Evolutionary conservation across 53 echinoderm and acorn worm species (phyloP), one percentile per base, ranked within the genome.

Genomic region (Echinarachnius parma): DNA sequence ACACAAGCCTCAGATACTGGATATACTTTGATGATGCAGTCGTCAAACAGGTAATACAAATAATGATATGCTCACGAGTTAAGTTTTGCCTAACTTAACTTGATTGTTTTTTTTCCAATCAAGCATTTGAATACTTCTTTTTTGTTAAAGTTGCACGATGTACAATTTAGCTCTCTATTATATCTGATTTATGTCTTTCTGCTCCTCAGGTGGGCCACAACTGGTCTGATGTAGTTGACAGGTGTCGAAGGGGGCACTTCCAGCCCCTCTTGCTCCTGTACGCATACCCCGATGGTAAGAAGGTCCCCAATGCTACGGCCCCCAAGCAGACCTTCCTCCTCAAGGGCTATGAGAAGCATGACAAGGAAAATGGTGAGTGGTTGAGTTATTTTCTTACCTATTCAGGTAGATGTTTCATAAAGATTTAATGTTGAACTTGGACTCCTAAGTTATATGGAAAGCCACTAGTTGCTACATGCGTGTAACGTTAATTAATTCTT

Each of bases 11-110:
- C 4, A 78, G 85, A 52, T 74, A 87, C 34, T 96, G 96, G 96
- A 67, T 96, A 5, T 96, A 96, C 80, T 84, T 96, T 84, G 96
- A 96, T 77, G 96, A 96, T 82, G 91, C 96, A 3, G 83, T 91
- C 16, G 96, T 96, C 24, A 91, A 84, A 66, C 72, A 42, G 77
- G 96, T 96, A 62, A 75, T n/a, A n/a, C n/a, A n/a, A n/a, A n/a
- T n/a, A n/a, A n/a, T n/a, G n/a, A n/a, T n/a, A n/a, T n/a, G n/a
- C n/a, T n/a, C n/a, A n/a, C n/a, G n/a, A n/a, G n/a, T n/a, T n/a
- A n/a, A n/a, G n/a, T n/a, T n/a, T n/a, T n/a, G n/a, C n/a, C n/a
- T n/a, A n/a, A n/a, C n/a, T n/a, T n/a, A n/a, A n/a, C n/a, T n/a
- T n/a, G n/a, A n/a, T n/a, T n/a, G n/a, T n/a, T n/a, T n/a, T n/a